phyloP scores from a whole-genome alignment of 2,797 vertebrate genomes.

The Echeneis naucrates region DNA sequence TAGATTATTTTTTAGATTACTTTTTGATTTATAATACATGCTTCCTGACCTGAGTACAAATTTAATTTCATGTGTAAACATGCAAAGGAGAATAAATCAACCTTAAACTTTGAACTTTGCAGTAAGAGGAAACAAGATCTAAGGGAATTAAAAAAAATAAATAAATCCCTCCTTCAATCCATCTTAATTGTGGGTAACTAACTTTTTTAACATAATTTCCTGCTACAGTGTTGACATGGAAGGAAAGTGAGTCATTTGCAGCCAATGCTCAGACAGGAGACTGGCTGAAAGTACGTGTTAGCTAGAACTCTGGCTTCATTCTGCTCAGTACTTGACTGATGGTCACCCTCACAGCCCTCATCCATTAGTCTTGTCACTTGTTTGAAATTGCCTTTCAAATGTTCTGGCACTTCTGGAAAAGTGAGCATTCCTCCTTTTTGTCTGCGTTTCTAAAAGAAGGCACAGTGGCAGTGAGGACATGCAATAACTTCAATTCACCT shows the following conservation, averaged over 20 bases:
- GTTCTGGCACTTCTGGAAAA: constrained; percentile 71
- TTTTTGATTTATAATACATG: too few species aligned
- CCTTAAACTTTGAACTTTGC: too few species aligned
- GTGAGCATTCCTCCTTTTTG: constrained; percentile 57
- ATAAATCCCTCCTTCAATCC: constrained; percentile 26
- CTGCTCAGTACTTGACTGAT: constrained; percentile 77
- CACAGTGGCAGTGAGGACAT: constrained; percentile 52
- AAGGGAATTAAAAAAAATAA: too few species aligned
- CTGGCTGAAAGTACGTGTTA: constrained; percentile 73
- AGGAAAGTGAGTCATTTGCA: constrained; percentile 65
- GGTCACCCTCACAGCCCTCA: constrained; percentile 72
- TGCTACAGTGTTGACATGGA: constrained; percentile 41
- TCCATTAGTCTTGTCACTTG: constrained; percentile 79
- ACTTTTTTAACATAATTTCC: constrained; percentile 49
- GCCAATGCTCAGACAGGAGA: constrained; percentile 44
- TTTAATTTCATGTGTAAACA: too few species aligned
- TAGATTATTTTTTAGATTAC: too few species aligned
- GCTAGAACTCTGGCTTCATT: constrained; percentile 72
- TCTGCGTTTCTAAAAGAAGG: constrained; percentile 42
- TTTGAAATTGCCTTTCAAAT: constrained; percentile 81
- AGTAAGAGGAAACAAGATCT: too few species aligned
- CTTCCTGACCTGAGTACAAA: too few species aligned
- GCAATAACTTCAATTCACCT: constrained; percentile 55
- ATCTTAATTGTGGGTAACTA: constrained; percentile 33
- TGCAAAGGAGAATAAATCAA: too few species aligned